Evolutionary conservation across 37 sponge, comb jelly and placozoan species (phyloP), one percentile per base, ranked within the genome.

Genomic region (Bolinopsis microptera): DNA sequence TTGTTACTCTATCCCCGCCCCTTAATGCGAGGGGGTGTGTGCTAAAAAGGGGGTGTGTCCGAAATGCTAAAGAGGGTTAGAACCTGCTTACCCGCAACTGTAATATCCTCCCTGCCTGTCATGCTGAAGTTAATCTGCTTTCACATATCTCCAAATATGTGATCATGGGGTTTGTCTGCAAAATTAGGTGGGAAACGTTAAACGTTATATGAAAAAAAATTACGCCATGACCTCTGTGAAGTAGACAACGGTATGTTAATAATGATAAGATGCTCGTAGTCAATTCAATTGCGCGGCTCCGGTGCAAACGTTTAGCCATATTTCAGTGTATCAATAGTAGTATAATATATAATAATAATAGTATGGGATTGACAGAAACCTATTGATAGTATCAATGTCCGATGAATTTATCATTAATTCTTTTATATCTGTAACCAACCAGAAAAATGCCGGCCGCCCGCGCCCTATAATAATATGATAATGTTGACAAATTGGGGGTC

Each of bases 401-500:
- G 74, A 70, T 70, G 74, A 70, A 26, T 70, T 70, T 70, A 70
- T 22, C 74, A 22, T 22, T 70, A 70, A 70, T 70, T 70, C 74
- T 70, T 70, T 70, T 70, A 22, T 26, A 26, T 70, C 30, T 70
- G 74, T 70, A 70, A 26, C 74, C 28, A 26, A 70, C 28, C 74
- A 70, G 74, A 70, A 70, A 70, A 70, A 26, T 70, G 74, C 61
- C 61, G 5, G n/a, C n/a, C n/a, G n/a, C n/a, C n/a, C n/a, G n/a
- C n/a, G 61, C 61, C 13, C 61, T 48, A 13, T 48, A n/a, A 48
- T 48, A 48, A 48, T 48, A 48, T 18, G 61, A 48, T 48, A 48
- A 48, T 48, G 61, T 48, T 48, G 61, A 48, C 61, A 48, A 48
- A 48, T 48, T 48, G 9, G 61, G n/a, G 61, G 61, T 48, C 61